Base-by-base conservation (phyloP, 2,797 vertebrate species). In the Cuniculus paca region DNA sequence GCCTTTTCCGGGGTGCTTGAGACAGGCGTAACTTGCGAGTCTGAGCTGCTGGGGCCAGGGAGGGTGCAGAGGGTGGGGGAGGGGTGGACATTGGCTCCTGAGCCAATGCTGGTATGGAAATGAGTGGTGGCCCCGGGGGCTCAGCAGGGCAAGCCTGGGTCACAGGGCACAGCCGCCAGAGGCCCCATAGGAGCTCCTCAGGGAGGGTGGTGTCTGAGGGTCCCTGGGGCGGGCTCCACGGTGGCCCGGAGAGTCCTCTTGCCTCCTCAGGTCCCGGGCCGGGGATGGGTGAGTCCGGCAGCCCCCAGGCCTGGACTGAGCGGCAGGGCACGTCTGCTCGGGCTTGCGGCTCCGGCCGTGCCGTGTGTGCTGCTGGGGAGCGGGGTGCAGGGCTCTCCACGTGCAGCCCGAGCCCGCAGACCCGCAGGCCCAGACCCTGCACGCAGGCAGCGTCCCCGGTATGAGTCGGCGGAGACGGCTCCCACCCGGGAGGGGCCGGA, bases 261-360 rank as follows among this genome's bases (percentile, higher is more conserved):
- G 19, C 54, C 14, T 42, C 31, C 36, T 63, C 2, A 26, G 45
- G 10, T 28, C 11, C 42, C 19, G 3, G 72, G 70, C 39, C n/a
- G 39, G 42, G 52, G 6, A 45, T 36, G 11, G 9, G 9, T 17
- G 16, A 39, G 63, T 52, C 77, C 36, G 42, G 50, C 48, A 19
- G 19, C 11, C 22, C 6, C 34, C 0, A 24, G 70, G 11, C n/a
- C n/a, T n/a, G n/a, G 54, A 26, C 48, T 6, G 10, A 34, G 12
- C 22, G 0, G 0, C 10, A 7, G 7, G 17, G 5, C 9, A 5
- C 1, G 0, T 19, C 58, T 63, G 34, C 72, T 28, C 7, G 0
- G 8, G 36, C 20, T 5, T 8, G 0, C 19, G 60, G 28, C 28
- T 78, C 28, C n/a, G 2, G 1, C 26, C 11, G 22, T n/a, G n/a